Evolutionary conservation across 2,113 vertebrate genomes (phyloP).

Genomic region (Boulengeromyrus knoepffleri): DNA sequence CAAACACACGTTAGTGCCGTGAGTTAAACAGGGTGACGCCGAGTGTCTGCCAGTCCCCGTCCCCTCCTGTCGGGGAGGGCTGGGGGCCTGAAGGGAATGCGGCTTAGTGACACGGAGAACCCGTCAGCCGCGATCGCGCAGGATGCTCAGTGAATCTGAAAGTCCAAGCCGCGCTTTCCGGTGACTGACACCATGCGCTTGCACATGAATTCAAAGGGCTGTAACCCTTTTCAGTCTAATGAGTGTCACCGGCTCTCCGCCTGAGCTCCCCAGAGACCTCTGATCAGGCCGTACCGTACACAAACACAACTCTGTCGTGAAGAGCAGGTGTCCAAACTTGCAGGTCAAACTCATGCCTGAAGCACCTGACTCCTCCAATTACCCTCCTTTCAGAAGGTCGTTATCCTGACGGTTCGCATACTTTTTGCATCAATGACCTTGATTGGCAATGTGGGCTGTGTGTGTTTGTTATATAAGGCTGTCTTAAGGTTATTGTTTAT

Average conservation of each 20-base stretch:
- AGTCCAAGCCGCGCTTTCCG: conserved; percentile 97
- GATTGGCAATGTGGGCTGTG: neutral
- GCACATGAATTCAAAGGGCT: conserved; percentile 83
- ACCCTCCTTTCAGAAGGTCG: neutral
- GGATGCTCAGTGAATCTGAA: conserved; percentile 91
- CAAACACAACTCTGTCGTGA: neutral
- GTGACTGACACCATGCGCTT: conserved; percentile 96
- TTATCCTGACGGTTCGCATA: neutral
- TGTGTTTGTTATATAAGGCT: neutral
- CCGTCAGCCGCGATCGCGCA: conserved; percentile 72
- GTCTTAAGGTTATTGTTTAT: neutral
- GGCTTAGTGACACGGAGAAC: conserved; percentile 79
- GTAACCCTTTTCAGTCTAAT: neutral
- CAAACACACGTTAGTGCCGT: conserved; percentile 42
- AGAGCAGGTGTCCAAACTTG: neutral
- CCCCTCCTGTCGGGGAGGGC: conserved; percentile 51
- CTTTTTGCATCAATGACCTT: neutral
- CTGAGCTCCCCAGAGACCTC: neutral
- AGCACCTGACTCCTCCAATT: neutral
- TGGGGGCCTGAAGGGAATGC: conserved; percentile 72
- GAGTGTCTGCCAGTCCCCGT: conserved; percentile 47
- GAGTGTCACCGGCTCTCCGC: neutral
- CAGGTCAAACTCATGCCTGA: neutral
- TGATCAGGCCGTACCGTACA: neutral
- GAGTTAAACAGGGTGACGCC: conserved; percentile 65